Evolutionary conservation across 2,888 invertebrate genomes (phyloP).

Genomic region (Thymelicus lineola): DNA sequence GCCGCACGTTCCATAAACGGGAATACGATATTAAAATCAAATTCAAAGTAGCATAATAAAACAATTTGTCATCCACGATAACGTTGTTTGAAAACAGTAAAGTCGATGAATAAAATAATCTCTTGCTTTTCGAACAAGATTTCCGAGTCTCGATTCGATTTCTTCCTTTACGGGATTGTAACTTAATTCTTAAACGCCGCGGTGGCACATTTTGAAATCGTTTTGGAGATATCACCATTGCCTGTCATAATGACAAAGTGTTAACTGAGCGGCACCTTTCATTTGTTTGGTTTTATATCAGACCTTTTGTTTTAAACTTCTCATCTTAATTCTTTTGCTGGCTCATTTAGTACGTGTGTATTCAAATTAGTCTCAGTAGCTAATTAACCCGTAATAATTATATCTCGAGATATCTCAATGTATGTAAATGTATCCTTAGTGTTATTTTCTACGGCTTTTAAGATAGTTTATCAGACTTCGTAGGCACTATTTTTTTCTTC

Average conservation of each 20-base stretch:
- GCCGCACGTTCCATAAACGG: conserved; percentile 10
- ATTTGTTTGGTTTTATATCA: conserved; percentile 43
- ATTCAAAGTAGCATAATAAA: conserved; percentile 48
- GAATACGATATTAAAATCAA: conserved; percentile 34
- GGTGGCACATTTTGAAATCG: conserved; percentile 57
- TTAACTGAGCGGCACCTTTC: conserved; percentile 57
- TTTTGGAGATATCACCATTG: conserved; percentile 64
- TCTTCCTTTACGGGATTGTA: conserved; percentile 64
- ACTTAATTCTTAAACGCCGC: conserved; percentile 70
- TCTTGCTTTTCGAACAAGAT: conserved; percentile 57
- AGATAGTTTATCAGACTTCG: conserved; percentile 24
- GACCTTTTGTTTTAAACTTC: conserved; percentile 45
- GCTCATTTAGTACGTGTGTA: conserved; percentile 25
- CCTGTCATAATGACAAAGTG: conserved; percentile 68
- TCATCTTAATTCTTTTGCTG: conserved; percentile 8
- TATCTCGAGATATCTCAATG: conserved; percentile 29
- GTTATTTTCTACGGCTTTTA: conserved; percentile 31
- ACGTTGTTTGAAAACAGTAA: conserved; percentile 65
- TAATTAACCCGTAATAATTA: conserved; percentile 26
- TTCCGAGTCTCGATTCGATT: conserved; percentile 63
- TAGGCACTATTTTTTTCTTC: conserved; percentile 9
- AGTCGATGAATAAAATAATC: conserved; percentile 67
- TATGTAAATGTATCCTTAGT: conserved; percentile 29
- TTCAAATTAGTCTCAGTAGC: conserved; percentile 28
- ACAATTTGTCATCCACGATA: conserved; percentile 66